phyloP scores from a whole-genome alignment of 2,113 vertebrate genomes.

The Peromyscus polionotus region DNA sequence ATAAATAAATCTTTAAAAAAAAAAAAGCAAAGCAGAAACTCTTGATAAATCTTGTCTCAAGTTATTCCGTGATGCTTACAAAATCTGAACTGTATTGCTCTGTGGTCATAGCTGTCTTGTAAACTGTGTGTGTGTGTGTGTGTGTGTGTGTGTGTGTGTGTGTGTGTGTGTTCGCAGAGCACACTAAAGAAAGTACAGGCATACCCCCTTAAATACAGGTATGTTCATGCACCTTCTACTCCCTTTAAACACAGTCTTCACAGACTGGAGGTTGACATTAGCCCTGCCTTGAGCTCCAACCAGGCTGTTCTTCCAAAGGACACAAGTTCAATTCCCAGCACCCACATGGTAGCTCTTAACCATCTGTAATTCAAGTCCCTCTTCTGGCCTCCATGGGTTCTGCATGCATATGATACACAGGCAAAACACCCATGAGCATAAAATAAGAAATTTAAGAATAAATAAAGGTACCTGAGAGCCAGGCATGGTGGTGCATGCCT shows the following conservation, averaged over 20 bases:
- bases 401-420: background rate
- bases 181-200: background rate
- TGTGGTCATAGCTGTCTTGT: background rate
- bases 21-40: constrained; percentile 41
- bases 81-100: constrained; percentile 27
- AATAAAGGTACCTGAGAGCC: background rate
- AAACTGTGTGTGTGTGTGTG: background rate
- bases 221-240: background rate
- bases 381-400: background rate
- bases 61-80: constrained; percentile 13
- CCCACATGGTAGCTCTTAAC: background rate
- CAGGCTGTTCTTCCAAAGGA: background rate
- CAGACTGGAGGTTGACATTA: background rate
- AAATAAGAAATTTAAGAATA: background rate
- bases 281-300: too few species aligned
- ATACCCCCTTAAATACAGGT: background rate
- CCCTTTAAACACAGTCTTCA: background rate
- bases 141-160: background rate
- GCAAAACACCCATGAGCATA: background rate
- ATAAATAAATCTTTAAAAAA: too few species aligned
- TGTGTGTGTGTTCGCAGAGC: background rate
- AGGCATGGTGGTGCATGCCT: background rate
- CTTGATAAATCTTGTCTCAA: constrained; percentile 15
- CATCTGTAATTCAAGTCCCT: background rate
- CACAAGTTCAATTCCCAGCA: background rate